These are phyloP conservation scores for Himalopsyche japonica DNA, from an alignment of 2,888 invertebrate species.

Conservation along the genomic window DNA sequence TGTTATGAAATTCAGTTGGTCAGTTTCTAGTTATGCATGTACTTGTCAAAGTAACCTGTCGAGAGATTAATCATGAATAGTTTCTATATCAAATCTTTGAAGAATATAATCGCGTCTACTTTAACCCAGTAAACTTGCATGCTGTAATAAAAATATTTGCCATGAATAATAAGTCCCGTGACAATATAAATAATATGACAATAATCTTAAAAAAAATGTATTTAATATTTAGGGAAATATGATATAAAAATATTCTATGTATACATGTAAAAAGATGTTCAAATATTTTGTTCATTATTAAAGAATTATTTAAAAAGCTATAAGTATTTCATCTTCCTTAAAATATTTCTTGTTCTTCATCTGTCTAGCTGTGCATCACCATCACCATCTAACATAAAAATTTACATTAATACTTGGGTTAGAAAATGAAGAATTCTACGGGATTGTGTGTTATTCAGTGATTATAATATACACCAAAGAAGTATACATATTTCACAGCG, in stretches of 20 bases:
- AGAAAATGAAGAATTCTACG: too few relatives aligned
- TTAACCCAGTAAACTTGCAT: neutral
- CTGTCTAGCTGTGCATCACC: too few relatives aligned
- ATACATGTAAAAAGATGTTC: neutral
- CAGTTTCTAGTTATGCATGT: too few relatives aligned
- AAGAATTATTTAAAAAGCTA: neutral
- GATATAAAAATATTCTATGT: neutral
- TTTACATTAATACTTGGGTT: too few relatives aligned
- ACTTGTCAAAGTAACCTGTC: neutral
- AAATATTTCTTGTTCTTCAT: too few relatives aligned
- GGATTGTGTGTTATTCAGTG: too few relatives aligned
- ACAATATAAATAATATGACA: neutral
- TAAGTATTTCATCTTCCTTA: neutral
- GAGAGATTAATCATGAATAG: neutral
- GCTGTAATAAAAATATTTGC: neutral
- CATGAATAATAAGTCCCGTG: neutral
- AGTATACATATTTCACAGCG: too few relatives aligned
- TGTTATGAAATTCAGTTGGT: too few relatives aligned
- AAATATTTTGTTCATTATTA: slow-evolving; percentile 1
- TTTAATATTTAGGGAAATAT: neutral
- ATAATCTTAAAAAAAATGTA: neutral
- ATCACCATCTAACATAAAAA: too few relatives aligned
- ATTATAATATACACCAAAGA: too few relatives aligned
- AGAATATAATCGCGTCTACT: neutral
- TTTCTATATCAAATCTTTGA: too few relatives aligned